Evolutionary conservation across 2,888 invertebrate genomes (phyloP).

Genomic region (Cheilosia grossa): DNA sequence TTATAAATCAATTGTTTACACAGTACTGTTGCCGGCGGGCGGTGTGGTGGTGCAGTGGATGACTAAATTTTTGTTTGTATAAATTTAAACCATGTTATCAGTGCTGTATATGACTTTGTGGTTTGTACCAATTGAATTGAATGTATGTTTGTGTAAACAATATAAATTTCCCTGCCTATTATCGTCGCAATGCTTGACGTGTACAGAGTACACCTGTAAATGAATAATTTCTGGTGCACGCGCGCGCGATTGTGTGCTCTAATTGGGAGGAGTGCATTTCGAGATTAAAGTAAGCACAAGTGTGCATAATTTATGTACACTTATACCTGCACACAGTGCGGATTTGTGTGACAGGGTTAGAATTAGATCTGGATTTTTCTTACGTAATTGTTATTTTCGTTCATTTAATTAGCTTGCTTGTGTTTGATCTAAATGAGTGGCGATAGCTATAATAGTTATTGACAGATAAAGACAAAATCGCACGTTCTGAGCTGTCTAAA

Average conservation of each 20-base stretch:
- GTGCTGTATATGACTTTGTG: slow-evolving; percentile 14
- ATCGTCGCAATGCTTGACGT: neutral
- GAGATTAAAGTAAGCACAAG: slow-evolving; percentile 34
- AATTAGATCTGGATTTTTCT: neutral
- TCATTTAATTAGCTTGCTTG: slow-evolving; percentile 32
- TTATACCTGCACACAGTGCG: neutral
- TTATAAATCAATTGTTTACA: slow-evolving; percentile 37
- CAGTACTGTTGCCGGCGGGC: neutral
- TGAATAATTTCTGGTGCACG: slow-evolving; percentile 1
- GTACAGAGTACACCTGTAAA: slow-evolving; percentile 4
- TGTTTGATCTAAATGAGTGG: slow-evolving; percentile 34
- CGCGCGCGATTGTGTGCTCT: slow-evolving; percentile 21
- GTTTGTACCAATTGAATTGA: slow-evolving; percentile 1
- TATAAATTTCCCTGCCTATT: neutral
- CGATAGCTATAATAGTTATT: neutral
- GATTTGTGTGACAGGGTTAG: neutral
- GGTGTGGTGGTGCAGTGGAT: neutral
- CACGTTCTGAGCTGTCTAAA: too few relatives aligned
- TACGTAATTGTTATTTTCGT: neutral
- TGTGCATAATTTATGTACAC: slow-evolving; percentile 24
- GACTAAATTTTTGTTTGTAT: too few relatives aligned
- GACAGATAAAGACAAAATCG: neutral
- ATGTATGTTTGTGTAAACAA: neutral
- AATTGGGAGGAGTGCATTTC: slow-evolving; percentile 25
- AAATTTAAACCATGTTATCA: slow-evolving; percentile 21